Evolutionary conservation across 2,888 invertebrate species (phyloP), one percentile per base, ranked within the genome.

Genomic region (Aricia artaxerxes): DNA sequence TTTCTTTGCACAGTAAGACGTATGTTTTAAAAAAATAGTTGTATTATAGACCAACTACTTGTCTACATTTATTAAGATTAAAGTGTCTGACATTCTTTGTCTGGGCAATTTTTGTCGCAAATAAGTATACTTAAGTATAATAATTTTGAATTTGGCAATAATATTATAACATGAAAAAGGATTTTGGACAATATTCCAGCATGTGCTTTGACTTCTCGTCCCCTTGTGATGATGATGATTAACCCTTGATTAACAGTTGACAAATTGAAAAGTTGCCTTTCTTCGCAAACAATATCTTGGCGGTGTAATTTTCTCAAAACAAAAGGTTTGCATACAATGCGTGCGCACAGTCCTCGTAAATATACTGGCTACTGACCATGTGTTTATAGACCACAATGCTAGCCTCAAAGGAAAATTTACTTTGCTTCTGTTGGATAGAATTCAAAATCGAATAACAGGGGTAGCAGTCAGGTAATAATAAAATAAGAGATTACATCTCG

Each of bases 401-500:
- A 78, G 35, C 79, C 31, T 16, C 78, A 76, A 64, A 31, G 5
- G 13, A 85, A 84, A 82, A 78, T 79, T 5, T 64, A 81, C 82
- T 81, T 73, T 84, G 82, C 44, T 0, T 0, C 4, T 2, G 76
- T 2, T 2, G 1, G 0, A 81, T 84, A 87, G 83, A 83, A 86
- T 85, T 79, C 7, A 80, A 80, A 83, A 78, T 83, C 78, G 60
- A 60, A 80, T 5, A 44, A 72, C 81, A 35, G 83, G 87, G 88
- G 89, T 89, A 89, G 90, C 87, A 89, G 87, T 86, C 89, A 91
- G 91, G 92, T 92, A 91, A 92, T 91, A 92, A 92, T 91, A 92
- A 92, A 92, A 91, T 92, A 91, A 90, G 90, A 92, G 92, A 92
- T 92, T 91, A 92, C 91, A 92, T 92, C 92, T 92, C 91, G 90